Percentiles rank a stretch among this genome's conserved stretches.
Evolutionary conservation across 2,888 invertebrate species (phyloP).

Genomic region (Dexiosoma caninum): DNA sequence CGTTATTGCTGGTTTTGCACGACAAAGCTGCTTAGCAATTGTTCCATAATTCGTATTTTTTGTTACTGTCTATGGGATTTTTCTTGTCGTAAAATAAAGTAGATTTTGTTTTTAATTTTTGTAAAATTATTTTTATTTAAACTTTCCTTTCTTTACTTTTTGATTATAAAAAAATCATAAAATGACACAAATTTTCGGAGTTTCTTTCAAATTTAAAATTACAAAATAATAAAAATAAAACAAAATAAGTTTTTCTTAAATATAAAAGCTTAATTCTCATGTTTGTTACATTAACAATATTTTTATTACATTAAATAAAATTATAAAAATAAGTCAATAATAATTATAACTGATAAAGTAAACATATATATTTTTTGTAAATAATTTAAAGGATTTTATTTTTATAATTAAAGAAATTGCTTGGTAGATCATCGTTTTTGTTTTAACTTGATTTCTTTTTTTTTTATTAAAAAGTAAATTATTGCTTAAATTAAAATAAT

Average conservation of each 20-base stretch:
- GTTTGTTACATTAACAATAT: slow-evolving; percentile 43
- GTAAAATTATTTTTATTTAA: slow-evolving; percentile 62
- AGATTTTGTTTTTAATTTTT: slow-evolving; percentile 37
- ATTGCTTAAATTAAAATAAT: slow-evolving; percentile 36
- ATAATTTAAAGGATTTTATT: slow-evolving; percentile 22
- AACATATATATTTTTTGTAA: no score
- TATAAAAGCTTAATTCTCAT: slow-evolving; percentile 57
- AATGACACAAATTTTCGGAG: slow-evolving; percentile 63
- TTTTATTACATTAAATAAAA: slow-evolving; percentile 27
- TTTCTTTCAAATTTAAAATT: slow-evolving; percentile 57
- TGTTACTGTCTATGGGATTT: no score
- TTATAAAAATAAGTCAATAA: slow-evolving; percentile 22
- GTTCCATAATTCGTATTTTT: no score
- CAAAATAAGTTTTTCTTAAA: slow-evolving; percentile 47
- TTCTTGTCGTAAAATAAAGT: not conserved
- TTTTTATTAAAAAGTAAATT: not conserved
- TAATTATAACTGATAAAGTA: slow-evolving; percentile 8
- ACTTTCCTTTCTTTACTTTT: slow-evolving; percentile 42
- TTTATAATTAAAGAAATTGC: slow-evolving; percentile 41
- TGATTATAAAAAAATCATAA: slow-evolving; percentile 57
- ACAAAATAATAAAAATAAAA: slow-evolving; percentile 46
- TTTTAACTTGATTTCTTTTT: not conserved
- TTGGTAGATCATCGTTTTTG: slow-evolving; percentile 24
- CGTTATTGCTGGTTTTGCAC: no score
- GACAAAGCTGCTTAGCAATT: no score